Base-by-base conservation (phyloP, 1,140 invertebrate species). In the Ectropis grisescens region DNA sequence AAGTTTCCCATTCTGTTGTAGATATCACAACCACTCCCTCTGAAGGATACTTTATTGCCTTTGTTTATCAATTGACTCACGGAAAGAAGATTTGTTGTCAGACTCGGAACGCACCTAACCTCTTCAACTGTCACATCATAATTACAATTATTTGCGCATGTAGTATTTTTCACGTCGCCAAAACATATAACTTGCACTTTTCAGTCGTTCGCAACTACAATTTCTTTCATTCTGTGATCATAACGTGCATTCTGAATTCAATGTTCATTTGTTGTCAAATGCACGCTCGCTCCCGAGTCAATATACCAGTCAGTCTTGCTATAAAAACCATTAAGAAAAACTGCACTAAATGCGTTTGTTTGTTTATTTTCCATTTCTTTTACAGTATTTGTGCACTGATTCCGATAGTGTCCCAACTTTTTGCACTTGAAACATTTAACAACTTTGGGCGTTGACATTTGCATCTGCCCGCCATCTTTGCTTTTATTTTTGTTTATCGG, bases 161-260 rank as follows among this genome's bases (percentile, higher is more conserved):
- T 45, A 1, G 25, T 37, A 15, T 54, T 49, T 7, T 39, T 35
- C 11, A 61, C 29, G 28, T 66, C 41, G 7, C 59, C 62, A 12
- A 29, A 29, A 41, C 51, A 54, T 13, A 37, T n/a, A 3, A 58
- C 59, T 33, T 37, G 13, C n/a, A 67, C 19, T 34, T 44, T 67
- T 32, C 33, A 16, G 25, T 49, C 38, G 28, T 70, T 54, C 12
- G 61, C 66, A 13, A 54, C 45, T 7, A 47, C 31, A 41, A 66
- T 59, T 33, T 64, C 59, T 25, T 42, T 60, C 11, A 41, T 40
- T 22, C 16, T 25, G 9, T 22, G 19, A 5, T 22, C 19, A 22
- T 22, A 22, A 4, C 9, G 19, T 22, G 19, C 19, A 36, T 57
- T 39, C 2, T 7, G 35, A 10, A 47, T 10, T 30, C 31, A 47